Evolutionary conservation across 2,797 vertebrate genomes (phyloP).

Genomic region (Anas bahamensis): DNA sequence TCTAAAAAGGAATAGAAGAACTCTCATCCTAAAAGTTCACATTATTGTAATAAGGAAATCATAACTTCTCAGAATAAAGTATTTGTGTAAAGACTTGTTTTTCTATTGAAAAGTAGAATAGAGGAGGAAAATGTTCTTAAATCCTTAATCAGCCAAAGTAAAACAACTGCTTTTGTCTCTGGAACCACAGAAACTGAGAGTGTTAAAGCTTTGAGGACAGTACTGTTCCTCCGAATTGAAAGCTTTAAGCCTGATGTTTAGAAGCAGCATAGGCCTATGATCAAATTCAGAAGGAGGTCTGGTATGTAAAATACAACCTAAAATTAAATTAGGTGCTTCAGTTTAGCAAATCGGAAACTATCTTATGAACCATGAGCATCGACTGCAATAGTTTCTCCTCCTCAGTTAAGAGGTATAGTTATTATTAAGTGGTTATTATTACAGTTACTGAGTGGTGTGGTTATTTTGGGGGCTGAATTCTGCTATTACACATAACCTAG

Average conservation of each 20-base stretch:
- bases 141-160: background rate
- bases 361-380: background rate
- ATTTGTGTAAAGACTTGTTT: background rate
- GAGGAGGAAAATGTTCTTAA: background rate
- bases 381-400: background rate
- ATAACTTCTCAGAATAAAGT: background rate
- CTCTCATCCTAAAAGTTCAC: background rate
- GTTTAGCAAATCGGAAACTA: background rate
- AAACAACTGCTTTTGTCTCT: background rate
- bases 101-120: background rate
- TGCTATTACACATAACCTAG: background rate
- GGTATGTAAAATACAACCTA: background rate
- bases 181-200: background rate
- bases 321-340: background rate
- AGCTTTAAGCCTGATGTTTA: background rate
- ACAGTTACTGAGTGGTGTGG: background rate
- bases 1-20: background rate
- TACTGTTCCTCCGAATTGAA: background rate
- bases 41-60: background rate
- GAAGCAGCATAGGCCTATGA: background rate
- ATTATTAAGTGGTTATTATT: too few species aligned
- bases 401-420: background rate
- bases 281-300: background rate
- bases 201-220: background rate
- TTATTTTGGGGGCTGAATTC: background rate